Base-by-base conservation (phyloP, 2,888 invertebrate genomes). In the Clanis bilineata region DNA sequence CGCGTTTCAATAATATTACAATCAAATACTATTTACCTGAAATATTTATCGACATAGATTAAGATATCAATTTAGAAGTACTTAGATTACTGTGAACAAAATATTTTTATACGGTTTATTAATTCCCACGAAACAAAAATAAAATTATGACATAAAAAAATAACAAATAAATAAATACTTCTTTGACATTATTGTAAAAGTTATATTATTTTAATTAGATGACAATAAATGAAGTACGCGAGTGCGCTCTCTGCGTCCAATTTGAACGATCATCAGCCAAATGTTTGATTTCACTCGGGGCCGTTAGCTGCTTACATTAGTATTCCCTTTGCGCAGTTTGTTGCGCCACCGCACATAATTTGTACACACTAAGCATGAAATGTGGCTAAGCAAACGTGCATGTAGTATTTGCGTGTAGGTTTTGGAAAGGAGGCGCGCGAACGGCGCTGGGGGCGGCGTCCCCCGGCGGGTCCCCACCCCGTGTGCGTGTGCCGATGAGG, bases 331-430 rank as follows among this genome's bases (percentile, higher is more conserved):
- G 83, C 86, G 79, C 82, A 83, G 86, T 87, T 87, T 83, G 86
- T 85, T 86, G 82, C 85, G 77, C 80, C 74, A 76, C 85, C 85
- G 82, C 86, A 87, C 89, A 88, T 88, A 90, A 91, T 90, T 91
- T 91, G 90, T 90, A 88, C 86, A 90, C 88, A 86, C 87, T 92
- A 91, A 92, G 91, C 88, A 90, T 91, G 91, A 92, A 90, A 90
- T 91, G 90, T 91, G 89, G 89, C 89, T 90, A 89, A 91, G 90
- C 90, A 91, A 90, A 90, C 90, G 86, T 86, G 89, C 87, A 88
- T 86, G 76, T 76, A 74, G 74, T 90, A 88, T 92, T 91, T 92
- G 90, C 86, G 86, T 84, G 89, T 87, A 90, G 91, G 90, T 90
- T 91, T 90, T 90, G 90, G 73, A 86, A 90, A 86, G 84, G 85